Evolutionary conservation across 2,113 vertebrate species (phyloP), one percentile per base, ranked within the genome.

Genomic region (Pygoscelis antarcticus): DNA sequence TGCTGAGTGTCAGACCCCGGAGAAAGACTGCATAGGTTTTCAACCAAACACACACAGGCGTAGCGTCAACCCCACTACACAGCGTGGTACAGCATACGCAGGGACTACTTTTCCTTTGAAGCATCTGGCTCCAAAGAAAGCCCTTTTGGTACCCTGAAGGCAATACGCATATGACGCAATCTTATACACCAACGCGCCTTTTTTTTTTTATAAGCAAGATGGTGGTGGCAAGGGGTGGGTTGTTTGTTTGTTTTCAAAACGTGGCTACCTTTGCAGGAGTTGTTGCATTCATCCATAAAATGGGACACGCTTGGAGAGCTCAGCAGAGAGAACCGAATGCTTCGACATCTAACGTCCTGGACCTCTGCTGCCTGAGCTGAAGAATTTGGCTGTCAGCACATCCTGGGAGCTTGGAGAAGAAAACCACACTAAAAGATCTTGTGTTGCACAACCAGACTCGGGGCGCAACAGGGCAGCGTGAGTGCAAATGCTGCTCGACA

Each of bases 311-410:
- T 51, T 54, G 22, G 62, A 54, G 20, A 47, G 36, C 42, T 66
- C 87, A 74, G 58, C 36, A 62, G 36, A 76, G 51, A 72, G 27
- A 16, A 36, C 7, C 2, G 2, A 66, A 5, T 23, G 25, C 32
- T 42, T 83, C 0, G 0, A 9, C 29, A 36, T 9, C n/a, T 17
- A 71, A 40, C 2, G 2, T 36, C 17, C 54, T 34, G 22, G 54
- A 69, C 44, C 22, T 80, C 64, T 62, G 68, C 40, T 72, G 32
- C 42, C 46, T 55, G 51, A 70, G 87, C 26, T 75, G 64, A 60
- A 55, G 47, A 49, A 42, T 54, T 77, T 1, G 9, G 42, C 22
- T 65, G 58, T 70, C 40, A 25, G 34, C 30, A 66, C 18, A 71
- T 34, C 46, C 66, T 1, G 2, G 32, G 34, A 92, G 49, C 34